These are phyloP conservation scores for Meiosimyza platycephala DNA, from an alignment of 2,888 invertebrate genomes.

Conservation along the genomic window DNA sequence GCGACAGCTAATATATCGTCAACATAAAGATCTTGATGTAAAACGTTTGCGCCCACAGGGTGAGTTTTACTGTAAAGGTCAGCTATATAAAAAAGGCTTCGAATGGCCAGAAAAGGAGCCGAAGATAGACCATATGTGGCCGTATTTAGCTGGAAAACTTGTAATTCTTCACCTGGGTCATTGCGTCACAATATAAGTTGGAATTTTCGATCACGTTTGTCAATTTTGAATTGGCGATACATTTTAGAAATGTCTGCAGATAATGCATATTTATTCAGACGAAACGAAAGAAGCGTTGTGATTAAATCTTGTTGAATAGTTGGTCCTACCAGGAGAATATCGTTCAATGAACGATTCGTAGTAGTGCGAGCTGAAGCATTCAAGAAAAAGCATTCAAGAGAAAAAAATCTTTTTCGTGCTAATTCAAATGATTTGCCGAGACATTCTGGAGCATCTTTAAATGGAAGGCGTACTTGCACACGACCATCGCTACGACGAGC, in stretches of 20 bases:
- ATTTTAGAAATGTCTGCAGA: background rate
- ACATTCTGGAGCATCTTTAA: background rate
- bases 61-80: too few species aligned
- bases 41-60: too few species aligned
- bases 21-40: too few species aligned
- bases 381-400: conserved; percentile 32
- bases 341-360: conserved; percentile 28
- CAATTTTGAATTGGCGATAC: background rate
- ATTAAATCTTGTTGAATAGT: conserved; percentile 31
- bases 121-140: too few species aligned
- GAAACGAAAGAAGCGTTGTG: background rate
- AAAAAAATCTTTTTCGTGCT: too few species aligned
- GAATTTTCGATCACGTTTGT: conserved; percentile 13
- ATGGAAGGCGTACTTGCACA: background rate
- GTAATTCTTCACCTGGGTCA: conserved; percentile 22
- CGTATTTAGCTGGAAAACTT: too few species aligned
- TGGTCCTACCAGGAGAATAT: conserved; percentile 28
- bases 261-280: background rate
- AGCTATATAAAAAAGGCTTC: too few species aligned
- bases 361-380: conserved; percentile 30
- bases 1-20: too few species aligned
- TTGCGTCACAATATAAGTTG: too few species aligned
- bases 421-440: background rate
- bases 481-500: background rate
- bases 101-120: too few species aligned